phyloP scores from a whole-genome alignment of 1,140 invertebrate genomes.

The Chelonus insularis region DNA sequence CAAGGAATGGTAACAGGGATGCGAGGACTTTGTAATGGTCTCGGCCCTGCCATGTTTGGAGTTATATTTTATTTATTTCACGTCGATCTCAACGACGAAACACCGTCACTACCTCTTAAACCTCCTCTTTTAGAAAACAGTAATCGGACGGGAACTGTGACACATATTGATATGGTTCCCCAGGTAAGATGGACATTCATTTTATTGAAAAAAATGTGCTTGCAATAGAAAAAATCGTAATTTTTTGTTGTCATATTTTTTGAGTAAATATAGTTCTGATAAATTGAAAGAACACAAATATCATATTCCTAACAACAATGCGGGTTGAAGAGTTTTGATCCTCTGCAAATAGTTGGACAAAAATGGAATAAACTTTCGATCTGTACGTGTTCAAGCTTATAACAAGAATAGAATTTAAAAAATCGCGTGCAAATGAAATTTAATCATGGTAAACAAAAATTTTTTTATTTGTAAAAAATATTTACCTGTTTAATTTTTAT shows the following conservation, averaged over 20 bases:
- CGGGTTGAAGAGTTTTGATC: too few species aligned
- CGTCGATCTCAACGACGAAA: slow-evolving; percentile 89
- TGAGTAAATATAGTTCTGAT: too few species aligned
- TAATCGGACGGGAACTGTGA: slow-evolving; percentile 56
- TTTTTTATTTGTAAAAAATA: too few species aligned
- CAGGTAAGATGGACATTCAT: slow-evolving; percentile 38
- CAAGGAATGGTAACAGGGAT: slow-evolving; percentile 98
- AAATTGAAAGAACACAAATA: too few species aligned
- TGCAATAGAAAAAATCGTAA: slow-evolving; percentile 21
- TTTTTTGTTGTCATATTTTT: slow-evolving; percentile 14
- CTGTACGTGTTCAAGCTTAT: too few species aligned
- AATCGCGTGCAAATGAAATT: too few species aligned
- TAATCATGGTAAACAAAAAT: too few species aligned
- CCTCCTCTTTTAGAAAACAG: slow-evolving; percentile 53
- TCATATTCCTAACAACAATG: too few species aligned
- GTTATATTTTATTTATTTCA: slow-evolving; percentile 99
- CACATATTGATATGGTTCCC: slow-evolving; percentile 61
- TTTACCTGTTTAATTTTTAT: too few species aligned
- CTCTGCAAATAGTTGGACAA: too few species aligned
- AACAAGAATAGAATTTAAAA: too few species aligned
- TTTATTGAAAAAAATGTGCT: background rate
- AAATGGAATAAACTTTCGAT: too few species aligned
- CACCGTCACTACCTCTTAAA: slow-evolving; percentile 49
- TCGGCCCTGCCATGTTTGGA: slow-evolving; percentile 88
- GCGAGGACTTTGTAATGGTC: slow-evolving; percentile 85